Conservation (phyloP, 2,888 invertebrate genomes). For the Pegoplata infirma region DNA sequence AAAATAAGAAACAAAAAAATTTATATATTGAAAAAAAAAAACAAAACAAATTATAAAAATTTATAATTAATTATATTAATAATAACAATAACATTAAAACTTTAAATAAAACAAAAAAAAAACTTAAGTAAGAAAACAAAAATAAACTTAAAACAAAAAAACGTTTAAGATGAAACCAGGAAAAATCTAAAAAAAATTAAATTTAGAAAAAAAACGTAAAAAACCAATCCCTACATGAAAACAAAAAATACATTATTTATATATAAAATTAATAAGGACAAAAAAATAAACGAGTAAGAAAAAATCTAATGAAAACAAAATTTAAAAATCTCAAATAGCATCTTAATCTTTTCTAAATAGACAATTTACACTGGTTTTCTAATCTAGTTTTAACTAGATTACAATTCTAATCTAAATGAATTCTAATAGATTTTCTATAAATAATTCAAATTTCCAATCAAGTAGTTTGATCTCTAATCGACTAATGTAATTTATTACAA, state of each 20-base stretch:
- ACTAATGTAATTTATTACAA: too few relatives aligned
- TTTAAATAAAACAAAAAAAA: slow-evolving; percentile 32
- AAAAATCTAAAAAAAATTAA: slow-evolving; percentile 36
- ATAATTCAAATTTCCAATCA: too few relatives aligned
- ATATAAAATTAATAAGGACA: background rate
- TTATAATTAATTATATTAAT: slow-evolving; percentile 59
- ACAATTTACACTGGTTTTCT: background rate
- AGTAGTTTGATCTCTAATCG: too few relatives aligned
- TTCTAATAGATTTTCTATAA: too few relatives aligned
- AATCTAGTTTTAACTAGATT: too few relatives aligned
- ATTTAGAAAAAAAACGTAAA: slow-evolving; percentile 28
- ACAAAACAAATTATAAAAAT: slow-evolving; percentile 45
- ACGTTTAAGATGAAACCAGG: slow-evolving; percentile 49
- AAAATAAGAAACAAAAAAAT: slow-evolving; percentile 45
- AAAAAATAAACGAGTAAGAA: slow-evolving; percentile 21
- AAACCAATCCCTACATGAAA: slow-evolving; percentile 53
- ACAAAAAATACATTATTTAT: slow-evolving; percentile 64
- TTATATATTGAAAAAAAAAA: slow-evolving; percentile 59
- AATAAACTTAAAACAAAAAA: slow-evolving; percentile 14
- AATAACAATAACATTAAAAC: slow-evolving; percentile 49
- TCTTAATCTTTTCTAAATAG: background rate
- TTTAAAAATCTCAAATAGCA: slow-evolving; percentile 10
- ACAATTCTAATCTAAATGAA: too few relatives aligned
- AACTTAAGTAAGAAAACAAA: slow-evolving; percentile 36
- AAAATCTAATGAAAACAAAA: slow-evolving; percentile 56